A percentile compares a stretch with the other conserved stretches of the same genome.
These are phyloP conservation scores for Porites rus DNA, from an alignment of 92 coral and sea anemone genomes.

Conservation along the genomic window DNA sequence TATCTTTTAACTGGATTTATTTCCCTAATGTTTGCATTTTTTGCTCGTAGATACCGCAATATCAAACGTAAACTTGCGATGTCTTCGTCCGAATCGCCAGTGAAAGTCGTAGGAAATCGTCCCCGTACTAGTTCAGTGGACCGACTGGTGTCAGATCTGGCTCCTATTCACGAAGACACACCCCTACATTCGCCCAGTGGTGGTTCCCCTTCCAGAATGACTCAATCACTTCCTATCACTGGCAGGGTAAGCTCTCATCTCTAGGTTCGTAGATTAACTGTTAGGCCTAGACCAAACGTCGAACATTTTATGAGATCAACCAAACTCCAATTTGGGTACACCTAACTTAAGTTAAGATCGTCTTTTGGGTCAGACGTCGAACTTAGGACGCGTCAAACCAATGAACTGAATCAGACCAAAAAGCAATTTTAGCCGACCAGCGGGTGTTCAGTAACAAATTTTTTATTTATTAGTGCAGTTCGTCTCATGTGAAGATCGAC, in stretches of 20 bases:
- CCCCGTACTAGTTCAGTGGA: constrained; percentile 49
- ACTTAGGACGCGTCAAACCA: no score
- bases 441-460: no score
- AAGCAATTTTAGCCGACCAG: no score
- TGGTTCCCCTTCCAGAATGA: constrained; percentile 32
- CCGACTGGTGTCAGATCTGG: constrained; percentile 43
- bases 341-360: no score
- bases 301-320: no score
- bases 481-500: no score
- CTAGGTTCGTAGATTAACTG: neutral
- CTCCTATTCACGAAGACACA: constrained; percentile 54
- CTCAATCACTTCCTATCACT: constrained; percentile 48
- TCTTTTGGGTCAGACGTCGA: no score
- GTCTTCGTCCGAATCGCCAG: constrained; percentile 28
- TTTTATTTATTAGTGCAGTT: no score
- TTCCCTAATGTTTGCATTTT: neutral
- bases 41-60: constrained; percentile 74
- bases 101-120: constrained; percentile 24
- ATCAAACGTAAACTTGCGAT: constrained; percentile 82
- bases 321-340: no score
- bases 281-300: neutral
- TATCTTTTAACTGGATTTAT: neutral
- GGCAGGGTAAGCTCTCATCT: constrained; percentile 24
- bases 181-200: constrained; percentile 44
- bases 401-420: no score